phyloP scores from a whole-genome alignment of 2,797 vertebrate genomes.

The Myiotriccus ornatus region DNA sequence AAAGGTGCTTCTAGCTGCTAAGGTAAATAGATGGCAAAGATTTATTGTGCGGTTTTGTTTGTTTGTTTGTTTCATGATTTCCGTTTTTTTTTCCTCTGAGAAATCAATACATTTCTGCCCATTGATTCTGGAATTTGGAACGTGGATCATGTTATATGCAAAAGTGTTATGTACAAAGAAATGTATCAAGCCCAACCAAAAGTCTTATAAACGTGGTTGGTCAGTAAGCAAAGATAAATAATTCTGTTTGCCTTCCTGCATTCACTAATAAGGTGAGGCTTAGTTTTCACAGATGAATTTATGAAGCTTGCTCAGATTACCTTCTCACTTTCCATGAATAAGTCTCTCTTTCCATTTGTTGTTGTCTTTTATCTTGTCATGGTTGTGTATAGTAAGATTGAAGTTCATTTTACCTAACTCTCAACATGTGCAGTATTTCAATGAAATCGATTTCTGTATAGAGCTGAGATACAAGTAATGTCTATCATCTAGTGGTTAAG shows the following conservation, averaged over 20 bases:
- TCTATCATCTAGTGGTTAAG: too few relatives aligned
- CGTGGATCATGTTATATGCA: fast-evolving
- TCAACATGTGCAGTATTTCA: background rate
- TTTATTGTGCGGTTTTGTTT: background rate
- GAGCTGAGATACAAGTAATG: background rate
- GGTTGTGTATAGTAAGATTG: background rate
- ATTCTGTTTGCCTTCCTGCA: background rate
- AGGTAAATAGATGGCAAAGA: background rate
- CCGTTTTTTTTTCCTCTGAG: background rate
- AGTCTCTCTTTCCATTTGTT: background rate
- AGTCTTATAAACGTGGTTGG: background rate
- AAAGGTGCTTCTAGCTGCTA: background rate
- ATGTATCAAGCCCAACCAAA: background rate
- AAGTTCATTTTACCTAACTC: background rate
- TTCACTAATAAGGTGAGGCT: background rate
- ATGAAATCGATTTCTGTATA: background rate
- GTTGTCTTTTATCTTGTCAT: background rate
- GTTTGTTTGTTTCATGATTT: background rate
- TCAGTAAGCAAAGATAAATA: background rate
- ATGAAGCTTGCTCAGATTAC: background rate
- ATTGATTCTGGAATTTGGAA: background rate
- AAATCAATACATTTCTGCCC: background rate
- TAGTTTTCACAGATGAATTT: background rate
- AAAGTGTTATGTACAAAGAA: background rate
- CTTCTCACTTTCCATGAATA: background rate